Base-by-base conservation (phyloP, 1,140 invertebrate species). In the Caerostris darwini region DNA sequence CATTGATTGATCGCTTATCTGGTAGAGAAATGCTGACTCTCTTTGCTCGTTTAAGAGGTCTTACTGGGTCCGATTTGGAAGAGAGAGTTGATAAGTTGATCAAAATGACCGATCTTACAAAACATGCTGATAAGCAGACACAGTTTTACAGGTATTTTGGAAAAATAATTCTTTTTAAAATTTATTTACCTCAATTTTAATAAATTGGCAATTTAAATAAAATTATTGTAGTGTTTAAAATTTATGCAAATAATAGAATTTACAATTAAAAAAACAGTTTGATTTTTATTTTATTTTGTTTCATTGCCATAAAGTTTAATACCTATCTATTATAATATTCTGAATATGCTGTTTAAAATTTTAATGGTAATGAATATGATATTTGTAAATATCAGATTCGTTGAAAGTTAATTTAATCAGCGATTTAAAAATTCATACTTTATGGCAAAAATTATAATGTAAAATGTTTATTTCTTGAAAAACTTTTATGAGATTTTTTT, bases 1-100 rank as follows among this genome's bases (percentile, higher is more conserved):
- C 98, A 5, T 96, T 99, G 58, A 97, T 98, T 92, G 97, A 97
- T 87, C 97, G 98, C 95, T 96, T 99, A 69, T 98, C 98, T 1
- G 98, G 98, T 0, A 96, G 97, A 92, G 98, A 99, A 96, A 98
- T 97, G 88, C 96, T 99, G 10, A 94, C 95, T 59, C 97, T 99
- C 92, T 98, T 98, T 96, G 97, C 97, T 17, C 96, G 97, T 19
- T 95, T 99, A 10, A 96, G 98, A 34, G 98, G 98, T 8, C 57
- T 95, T 7, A 95, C 95, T 58, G 93, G 95, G 57, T 57, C 94
- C 17, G 88, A 88, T 5, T 87, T 96, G 7, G 95, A 95, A 94
- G 89, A 95, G 94, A 95, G 96, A 19, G 95, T 96, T 8, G 50
- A 95, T 1, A 71, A 71, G n/a, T 54, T 95, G 17, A 95, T 96